phyloP scores from a whole-genome alignment of 2,797 vertebrate genomes.

The Dromococcyx pavoninus region DNA sequence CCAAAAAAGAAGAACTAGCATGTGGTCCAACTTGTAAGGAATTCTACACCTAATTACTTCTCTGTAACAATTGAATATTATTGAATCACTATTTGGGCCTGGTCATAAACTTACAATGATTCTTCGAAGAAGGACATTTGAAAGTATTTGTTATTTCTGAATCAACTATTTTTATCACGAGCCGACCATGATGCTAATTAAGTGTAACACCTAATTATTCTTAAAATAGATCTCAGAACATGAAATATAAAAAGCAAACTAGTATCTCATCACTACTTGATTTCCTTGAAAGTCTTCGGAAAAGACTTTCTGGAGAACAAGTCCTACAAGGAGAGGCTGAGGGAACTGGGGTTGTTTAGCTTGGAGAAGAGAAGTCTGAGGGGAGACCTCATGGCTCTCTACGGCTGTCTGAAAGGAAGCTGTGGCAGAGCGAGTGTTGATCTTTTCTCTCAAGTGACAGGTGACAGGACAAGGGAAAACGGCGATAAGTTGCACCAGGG shows the following conservation, averaged over 20 bases:
- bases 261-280: neutral
- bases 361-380: too few relatives aligned
- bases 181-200: neutral
- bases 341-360: too few relatives aligned
- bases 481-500: too few relatives aligned
- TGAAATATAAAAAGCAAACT: neutral
- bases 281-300: neutral
- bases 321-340: too few relatives aligned
- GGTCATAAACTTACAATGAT: neutral
- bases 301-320: too few relatives aligned
- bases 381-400: too few relatives aligned
- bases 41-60: neutral
- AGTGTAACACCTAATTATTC: neutral
- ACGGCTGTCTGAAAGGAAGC: too few relatives aligned
- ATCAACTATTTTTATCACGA: neutral
- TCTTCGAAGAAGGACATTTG: neutral
- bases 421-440: too few relatives aligned
- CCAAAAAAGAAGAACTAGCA: neutral
- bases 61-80: neutral
- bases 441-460: too few relatives aligned
- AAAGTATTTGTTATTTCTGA: neutral
- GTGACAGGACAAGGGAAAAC: too few relatives aligned
- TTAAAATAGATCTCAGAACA: neutral
- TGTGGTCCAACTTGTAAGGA: neutral
- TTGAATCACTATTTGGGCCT: neutral